A percentile compares a stretch with the other conserved stretches of the same genome.
Evolutionary conservation across 30 jellyfish, hydroid and myxozoan species (phyloP).

Genomic region (Pelagia noctiluca): DNA sequence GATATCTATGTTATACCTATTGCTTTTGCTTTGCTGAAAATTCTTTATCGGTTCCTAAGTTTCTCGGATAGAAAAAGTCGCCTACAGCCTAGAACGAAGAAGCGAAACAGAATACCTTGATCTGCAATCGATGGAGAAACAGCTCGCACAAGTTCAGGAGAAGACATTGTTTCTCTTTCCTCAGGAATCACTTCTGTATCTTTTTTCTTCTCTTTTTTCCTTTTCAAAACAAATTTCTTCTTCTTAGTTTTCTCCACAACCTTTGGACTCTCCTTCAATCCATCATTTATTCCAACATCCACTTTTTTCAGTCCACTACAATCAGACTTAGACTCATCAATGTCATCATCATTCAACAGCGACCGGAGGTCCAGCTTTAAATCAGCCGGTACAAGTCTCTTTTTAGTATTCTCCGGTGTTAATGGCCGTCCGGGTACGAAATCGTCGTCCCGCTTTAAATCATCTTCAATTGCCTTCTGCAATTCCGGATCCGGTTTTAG

Average conservation of each 20-base stretch:
- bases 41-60: no score
- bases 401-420: neutral
- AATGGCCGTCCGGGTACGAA: slow-evolving; percentile 53
- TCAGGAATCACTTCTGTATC: slow-evolving; percentile 31
- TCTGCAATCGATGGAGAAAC: neutral
- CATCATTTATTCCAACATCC: slow-evolving; percentile 63
- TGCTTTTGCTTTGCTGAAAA: no score
- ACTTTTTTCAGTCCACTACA: slow-evolving; percentile 45
- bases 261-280: neutral
- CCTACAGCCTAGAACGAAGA: no score
- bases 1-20: no score
- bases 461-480: slow-evolving; percentile 44
- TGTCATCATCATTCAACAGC: neutral
- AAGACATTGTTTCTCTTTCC: neutral
- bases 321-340: no score
- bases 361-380: neutral
- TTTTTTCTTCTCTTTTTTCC: slow-evolving; percentile 41
- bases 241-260: slow-evolving; percentile 49
- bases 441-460: slow-evolving; percentile 25
- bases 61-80: no score
- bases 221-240: slow-evolving; percentile 69
- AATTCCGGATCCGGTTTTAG: slow-evolving; percentile 46
- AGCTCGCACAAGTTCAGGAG: neutral
- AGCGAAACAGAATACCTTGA: no score
- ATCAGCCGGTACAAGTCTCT: slow-evolving; percentile 1